These are phyloP conservation scores for Lepidochrysops patricia DNA, from an alignment of 2,888 invertebrate species.

Conservation along the genomic window DNA sequence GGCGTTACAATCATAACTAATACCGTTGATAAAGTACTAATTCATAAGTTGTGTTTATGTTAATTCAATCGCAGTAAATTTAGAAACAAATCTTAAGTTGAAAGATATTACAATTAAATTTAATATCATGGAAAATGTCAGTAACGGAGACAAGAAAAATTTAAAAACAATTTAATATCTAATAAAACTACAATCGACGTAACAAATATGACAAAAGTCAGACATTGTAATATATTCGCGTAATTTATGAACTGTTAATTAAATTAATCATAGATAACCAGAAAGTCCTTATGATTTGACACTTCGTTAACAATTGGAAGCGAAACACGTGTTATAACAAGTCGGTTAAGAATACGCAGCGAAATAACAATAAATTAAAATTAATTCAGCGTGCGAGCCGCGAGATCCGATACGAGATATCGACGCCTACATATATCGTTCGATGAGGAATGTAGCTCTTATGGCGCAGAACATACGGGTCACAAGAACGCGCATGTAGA, in stretches of 20 bases:
- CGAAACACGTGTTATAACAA: neutral
- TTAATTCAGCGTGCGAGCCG: constrained; percentile 75
- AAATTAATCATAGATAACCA: neutral
- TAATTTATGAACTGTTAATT: constrained; percentile 1
- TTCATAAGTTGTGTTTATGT: neutral
- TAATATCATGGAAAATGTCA: neutral
- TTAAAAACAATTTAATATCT: neutral
- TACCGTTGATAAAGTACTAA: neutral
- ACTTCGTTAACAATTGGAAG: constrained; percentile 27
- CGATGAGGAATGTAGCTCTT: constrained; percentile 65
- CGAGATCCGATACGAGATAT: constrained; percentile 72
- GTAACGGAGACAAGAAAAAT: neutral
- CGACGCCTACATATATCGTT: constrained; percentile 75
- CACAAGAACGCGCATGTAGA: constrained; percentile 55
- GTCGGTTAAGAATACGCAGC: constrained; percentile 60
- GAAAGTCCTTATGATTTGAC: neutral
- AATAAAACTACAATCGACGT: neutral
- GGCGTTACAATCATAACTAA: too few relatives aligned
- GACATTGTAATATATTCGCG: neutral
- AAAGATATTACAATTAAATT: neutral
- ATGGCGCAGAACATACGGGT: constrained; percentile 45
- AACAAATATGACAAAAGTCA: constrained; percentile 1
- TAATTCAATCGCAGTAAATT: neutral
- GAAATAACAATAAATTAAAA: constrained; percentile 74
- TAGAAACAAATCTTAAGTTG: neutral